phyloP scores from a whole-genome alignment of 2,888 invertebrate species.

The Cantharis flavilabris region DNA sequence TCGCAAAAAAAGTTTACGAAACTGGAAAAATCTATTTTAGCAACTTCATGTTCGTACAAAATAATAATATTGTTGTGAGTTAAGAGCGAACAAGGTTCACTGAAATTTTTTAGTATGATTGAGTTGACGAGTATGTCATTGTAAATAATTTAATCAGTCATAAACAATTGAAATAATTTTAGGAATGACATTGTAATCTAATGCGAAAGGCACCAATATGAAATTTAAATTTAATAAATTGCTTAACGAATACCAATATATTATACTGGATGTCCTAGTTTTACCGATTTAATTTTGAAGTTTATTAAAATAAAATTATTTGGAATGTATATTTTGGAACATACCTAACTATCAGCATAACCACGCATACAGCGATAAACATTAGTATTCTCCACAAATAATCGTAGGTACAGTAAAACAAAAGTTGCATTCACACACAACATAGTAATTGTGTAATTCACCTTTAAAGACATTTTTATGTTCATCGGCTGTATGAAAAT shows the following conservation, averaged over 20 bases:
- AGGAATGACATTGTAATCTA: background rate
- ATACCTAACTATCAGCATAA: background rate
- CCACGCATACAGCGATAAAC: background rate
- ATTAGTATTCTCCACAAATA: background rate
- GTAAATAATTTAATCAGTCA: background rate
- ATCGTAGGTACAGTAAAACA: background rate
- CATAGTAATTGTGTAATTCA: background rate
- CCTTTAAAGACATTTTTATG: background rate
- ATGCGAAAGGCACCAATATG: background rate
- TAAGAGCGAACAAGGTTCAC: background rate
- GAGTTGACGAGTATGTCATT: background rate
- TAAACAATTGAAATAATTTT: background rate
- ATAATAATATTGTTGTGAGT: background rate
- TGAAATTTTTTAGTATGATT: background rate
- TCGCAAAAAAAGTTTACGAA: too few relatives aligned
- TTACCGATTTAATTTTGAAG: background rate
- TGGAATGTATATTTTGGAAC: background rate
- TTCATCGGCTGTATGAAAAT: background rate
- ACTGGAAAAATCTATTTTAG: background rate
- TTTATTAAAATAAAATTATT: background rate
- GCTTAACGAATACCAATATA: background rate
- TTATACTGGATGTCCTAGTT: background rate
- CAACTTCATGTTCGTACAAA: background rate
- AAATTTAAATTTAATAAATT: background rate
- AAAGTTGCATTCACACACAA: background rate